A percentile compares a stretch with the other conserved stretches of the same genome.
Evolutionary conservation across 1,140 invertebrate species (phyloP).

Genomic region (Temnothorax curvispinosus): DNA sequence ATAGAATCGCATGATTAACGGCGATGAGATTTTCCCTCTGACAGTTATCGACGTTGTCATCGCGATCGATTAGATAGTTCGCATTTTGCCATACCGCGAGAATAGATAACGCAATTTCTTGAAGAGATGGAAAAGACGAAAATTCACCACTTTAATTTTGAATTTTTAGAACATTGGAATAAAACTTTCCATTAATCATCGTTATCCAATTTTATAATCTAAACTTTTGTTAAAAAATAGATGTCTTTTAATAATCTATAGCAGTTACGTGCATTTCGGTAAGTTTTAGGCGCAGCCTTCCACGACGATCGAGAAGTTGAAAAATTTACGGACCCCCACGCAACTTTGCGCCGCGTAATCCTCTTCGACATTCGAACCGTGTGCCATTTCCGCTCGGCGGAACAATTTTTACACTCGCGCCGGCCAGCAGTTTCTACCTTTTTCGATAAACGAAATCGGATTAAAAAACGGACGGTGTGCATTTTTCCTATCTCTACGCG

Average conservation of each 20-base stretch:
- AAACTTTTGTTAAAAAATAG: not conserved
- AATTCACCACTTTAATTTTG: not conserved
- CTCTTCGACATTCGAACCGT: conserved; percentile 57
- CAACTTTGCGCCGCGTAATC: conserved; percentile 56
- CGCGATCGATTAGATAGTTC: not conserved
- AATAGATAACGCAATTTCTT: not conserved
- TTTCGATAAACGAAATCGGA: conserved; percentile 74
- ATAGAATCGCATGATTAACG: not conserved
- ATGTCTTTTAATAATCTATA: not conserved
- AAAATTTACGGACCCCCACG: conserved; percentile 47
- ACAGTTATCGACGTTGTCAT: not conserved
- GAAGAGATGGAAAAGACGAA: not conserved
- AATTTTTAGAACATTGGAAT: not conserved
- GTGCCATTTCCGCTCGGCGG: conserved; percentile 53
- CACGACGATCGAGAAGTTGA: conserved; percentile 28
- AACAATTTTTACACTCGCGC: conserved; percentile 61
- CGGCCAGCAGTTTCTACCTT: conserved; percentile 64
- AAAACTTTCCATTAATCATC: not conserved
- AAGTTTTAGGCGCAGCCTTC: not conserved
- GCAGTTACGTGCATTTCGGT: not conserved
- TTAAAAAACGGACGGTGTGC: conserved; percentile 68
- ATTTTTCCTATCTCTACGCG: conserved; percentile 54
- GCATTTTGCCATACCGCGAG: not conserved
- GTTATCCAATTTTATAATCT: not conserved
- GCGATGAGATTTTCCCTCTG: not conserved